These are phyloP conservation scores for Protonibea diacanthus DNA, from an alignment of 2,797 vertebrate genomes.

Conservation along the genomic window DNA sequence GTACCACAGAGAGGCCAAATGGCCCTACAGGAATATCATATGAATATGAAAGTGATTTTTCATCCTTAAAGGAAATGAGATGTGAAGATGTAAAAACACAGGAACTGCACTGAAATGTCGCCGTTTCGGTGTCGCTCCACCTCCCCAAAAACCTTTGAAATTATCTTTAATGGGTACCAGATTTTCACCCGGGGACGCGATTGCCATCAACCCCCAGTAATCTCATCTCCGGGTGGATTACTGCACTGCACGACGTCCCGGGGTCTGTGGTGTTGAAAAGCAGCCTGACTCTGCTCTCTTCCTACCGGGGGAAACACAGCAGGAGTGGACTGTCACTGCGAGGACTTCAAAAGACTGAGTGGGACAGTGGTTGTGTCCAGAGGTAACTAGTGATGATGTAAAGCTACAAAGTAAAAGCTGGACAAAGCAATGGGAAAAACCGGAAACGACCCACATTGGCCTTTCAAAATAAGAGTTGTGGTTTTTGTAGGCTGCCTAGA, in stretches of 20 bases:
- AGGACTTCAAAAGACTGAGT: neutral
- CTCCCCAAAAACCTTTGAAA: constrained; percentile 66
- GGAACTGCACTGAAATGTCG: constrained; percentile 40
- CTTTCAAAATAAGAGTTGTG: constrained; percentile 52
- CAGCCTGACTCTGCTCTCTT: constrained; percentile 43
- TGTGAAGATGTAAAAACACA: constrained; percentile 48
- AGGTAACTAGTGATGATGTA: neutral
- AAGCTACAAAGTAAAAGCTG: neutral
- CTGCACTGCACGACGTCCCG: constrained; percentile 44
- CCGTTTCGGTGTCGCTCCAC: constrained; percentile 44
- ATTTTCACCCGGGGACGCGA: constrained; percentile 75
- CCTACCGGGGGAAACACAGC: constrained; percentile 34
- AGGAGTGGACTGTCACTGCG: constrained; percentile 24
- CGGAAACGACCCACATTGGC: neutral
- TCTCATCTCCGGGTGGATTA: constrained; percentile 79
- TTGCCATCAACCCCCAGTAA: constrained; percentile 76
- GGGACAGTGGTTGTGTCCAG: neutral
- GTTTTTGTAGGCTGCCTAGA: neutral
- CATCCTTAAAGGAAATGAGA: constrained; percentile 40
- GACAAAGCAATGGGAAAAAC: rapidly evolving
- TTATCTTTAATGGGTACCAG: constrained; percentile 80
- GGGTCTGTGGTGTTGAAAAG: constrained; percentile 45
- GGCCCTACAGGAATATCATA: constrained; percentile 15
- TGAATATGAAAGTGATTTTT: constrained; percentile 41
- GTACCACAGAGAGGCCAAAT: neutral